Percentiles rank a stretch among this genome's conserved stretches.
These are phyloP conservation scores for Zhuqinia jingwanae DNA, from an alignment of 2,888 invertebrate species.

Conservation along the genomic window DNA sequence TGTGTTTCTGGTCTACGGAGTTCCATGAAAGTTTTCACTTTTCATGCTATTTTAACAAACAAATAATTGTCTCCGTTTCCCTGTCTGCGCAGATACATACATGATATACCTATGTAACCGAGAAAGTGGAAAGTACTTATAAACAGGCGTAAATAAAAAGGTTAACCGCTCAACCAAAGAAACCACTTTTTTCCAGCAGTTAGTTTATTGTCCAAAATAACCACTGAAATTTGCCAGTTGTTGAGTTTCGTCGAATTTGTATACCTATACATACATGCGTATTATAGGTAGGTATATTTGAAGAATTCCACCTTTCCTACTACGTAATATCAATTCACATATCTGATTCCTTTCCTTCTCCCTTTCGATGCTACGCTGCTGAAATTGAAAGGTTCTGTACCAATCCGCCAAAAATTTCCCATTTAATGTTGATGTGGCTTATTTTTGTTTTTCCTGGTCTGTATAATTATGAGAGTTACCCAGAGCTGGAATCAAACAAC, in stretches of 20 bases:
- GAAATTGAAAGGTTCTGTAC: constrained; percentile 4
- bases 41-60: too few relatives aligned
- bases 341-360: neutral
- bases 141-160: neutral
- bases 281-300: neutral
- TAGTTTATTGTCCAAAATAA: neutral
- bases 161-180: neutral
- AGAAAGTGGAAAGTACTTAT: too few relatives aligned
- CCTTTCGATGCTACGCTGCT: neutral
- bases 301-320: neutral
- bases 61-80: too few relatives aligned
- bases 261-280: neutral
- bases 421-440: constrained; percentile 31
- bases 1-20: too few relatives aligned
- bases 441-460: constrained; percentile 11
- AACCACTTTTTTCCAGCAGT: neutral
- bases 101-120: too few relatives aligned
- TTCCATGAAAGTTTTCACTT: too few relatives aligned
- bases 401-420: constrained; percentile 23
- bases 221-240: constrained; percentile 3
- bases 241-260: neutral
- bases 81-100: too few relatives aligned
- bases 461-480: neutral
- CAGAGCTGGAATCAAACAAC: neutral
- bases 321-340: neutral